A percentile compares a stretch with the other conserved stretches of the same genome.
phyloP scores from a whole-genome alignment of 2,113 vertebrate species.

The Peromyscus leucopus region DNA sequence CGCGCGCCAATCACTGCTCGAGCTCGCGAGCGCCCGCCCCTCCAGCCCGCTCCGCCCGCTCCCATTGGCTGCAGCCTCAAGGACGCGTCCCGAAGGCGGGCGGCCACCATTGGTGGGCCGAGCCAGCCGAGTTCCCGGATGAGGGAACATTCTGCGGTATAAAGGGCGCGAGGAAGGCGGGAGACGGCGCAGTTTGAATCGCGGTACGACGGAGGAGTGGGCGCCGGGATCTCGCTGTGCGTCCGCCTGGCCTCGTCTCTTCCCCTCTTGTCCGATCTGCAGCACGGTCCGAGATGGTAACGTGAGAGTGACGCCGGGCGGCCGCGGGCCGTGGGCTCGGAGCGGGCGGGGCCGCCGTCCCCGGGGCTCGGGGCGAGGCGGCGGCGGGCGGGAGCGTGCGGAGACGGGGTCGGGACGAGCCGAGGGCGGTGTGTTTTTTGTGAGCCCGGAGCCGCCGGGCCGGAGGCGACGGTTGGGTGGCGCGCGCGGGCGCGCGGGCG shows the following conservation, averaged over 20 bases:
- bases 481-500: slow-evolving; percentile 80
- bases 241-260: slow-evolving; percentile 45
- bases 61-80: slow-evolving; percentile 81
- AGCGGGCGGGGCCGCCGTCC: slow-evolving; percentile 32
- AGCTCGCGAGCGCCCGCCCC: slow-evolving; percentile 68
- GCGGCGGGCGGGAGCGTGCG: slow-evolving; percentile 19
- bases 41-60: neutral
- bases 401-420: slow-evolving; percentile 15
- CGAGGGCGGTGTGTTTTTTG: slow-evolving; percentile 48
- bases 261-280: slow-evolving; percentile 23
- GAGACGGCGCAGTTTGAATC: slow-evolving; percentile 90
- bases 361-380: neutral
- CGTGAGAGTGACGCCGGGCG: slow-evolving; percentile 20
- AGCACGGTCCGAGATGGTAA: slow-evolving; percentile 83
- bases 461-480: slow-evolving; percentile 71
- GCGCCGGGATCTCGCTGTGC: neutral
- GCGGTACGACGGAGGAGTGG: slow-evolving; percentile 60
- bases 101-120: slow-evolving; percentile 80
- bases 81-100: slow-evolving; percentile 75
- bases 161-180: slow-evolving; percentile 88
- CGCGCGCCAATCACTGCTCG: slow-evolving; percentile 62
- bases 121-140: slow-evolving; percentile 86
- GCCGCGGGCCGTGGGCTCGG: neutral
- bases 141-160: slow-evolving; percentile 86
- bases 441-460: slow-evolving; percentile 45